Percentiles rank a stretch among this genome's conserved stretches.
phyloP scores from a whole-genome alignment of 2,113 vertebrate species.

The Thamnophis sirtalis region DNA sequence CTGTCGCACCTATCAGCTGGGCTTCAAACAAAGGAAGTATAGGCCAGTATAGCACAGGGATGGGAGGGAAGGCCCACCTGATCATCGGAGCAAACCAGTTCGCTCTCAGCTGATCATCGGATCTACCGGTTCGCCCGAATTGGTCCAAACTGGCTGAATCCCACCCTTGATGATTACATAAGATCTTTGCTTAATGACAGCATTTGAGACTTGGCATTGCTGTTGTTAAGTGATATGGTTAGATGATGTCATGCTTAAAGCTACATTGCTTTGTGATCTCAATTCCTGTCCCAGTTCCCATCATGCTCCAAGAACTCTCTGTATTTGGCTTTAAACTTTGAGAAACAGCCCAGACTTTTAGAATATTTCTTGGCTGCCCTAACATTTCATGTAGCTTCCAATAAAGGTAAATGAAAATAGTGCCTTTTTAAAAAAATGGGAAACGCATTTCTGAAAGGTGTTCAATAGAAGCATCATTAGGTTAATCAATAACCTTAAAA shows the following conservation, averaged over 20 bases:
- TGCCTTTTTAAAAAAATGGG: background rate
- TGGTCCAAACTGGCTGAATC: too few species aligned
- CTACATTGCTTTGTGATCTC: background rate
- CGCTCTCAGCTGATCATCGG: too few species aligned
- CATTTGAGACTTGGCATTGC: background rate
- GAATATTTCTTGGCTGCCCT: constrained; percentile 15
- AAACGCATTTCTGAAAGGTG: constrained; percentile 30
- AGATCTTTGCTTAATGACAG: background rate
- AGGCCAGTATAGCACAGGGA: too few species aligned
- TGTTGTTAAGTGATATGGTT: background rate
- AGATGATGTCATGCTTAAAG: background rate
- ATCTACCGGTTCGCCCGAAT: too few species aligned
- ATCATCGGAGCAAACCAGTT: too few species aligned
- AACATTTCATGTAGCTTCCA: constrained; percentile 23
- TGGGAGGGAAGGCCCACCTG: too few species aligned
- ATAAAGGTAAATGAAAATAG: constrained; percentile 37
- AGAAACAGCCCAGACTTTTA: constrained; percentile 6
- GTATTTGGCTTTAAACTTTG: background rate
- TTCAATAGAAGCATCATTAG: constrained; percentile 19
- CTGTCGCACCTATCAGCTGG: too few species aligned
- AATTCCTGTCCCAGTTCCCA: background rate
- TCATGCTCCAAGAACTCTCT: background rate
- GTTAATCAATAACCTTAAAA: constrained; percentile 25
- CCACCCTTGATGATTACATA: background rate
- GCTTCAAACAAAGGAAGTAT: too few species aligned